phyloP scores from a whole-genome alignment of 2,888 invertebrate species.

The Dicyrtomina minuta region DNA sequence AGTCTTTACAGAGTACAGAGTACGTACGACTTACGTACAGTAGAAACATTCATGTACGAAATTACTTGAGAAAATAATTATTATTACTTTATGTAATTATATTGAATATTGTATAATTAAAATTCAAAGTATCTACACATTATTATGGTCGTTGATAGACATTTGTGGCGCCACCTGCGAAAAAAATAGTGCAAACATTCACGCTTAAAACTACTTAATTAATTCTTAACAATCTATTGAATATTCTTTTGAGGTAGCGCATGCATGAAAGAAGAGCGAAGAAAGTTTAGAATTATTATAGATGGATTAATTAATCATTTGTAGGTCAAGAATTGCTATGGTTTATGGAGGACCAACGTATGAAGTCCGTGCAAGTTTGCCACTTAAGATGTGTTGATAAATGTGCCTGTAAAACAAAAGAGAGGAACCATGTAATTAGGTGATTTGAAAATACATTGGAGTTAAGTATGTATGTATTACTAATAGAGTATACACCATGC shows the following conservation, averaged over 20 bases:
- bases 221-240: neutral
- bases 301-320: neutral
- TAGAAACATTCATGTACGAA: no score
- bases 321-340: neutral
- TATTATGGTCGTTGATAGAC: no score
- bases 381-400: slow-evolving; percentile 50
- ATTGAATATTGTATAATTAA: no score
- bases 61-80: no score
- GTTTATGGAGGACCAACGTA: slow-evolving; percentile 46
- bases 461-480: no score
- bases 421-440: slow-evolving; percentile 5
- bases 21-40: no score
- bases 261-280: slow-evolving; percentile 17
- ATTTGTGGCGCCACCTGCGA: no score
- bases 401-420: slow-evolving; percentile 45
- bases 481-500: no score
- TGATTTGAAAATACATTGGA: neutral
- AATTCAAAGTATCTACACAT: no score
- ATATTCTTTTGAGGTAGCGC: slow-evolving; percentile 19
- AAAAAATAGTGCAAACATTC: neutral
- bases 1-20: no score
- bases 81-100: no score
- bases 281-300: no score
- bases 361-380: slow-evolving; percentile 53
- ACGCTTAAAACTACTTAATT: neutral